Conservation (phyloP, 2,113 vertebrate species). For the Calyptomena viridis region DNA sequence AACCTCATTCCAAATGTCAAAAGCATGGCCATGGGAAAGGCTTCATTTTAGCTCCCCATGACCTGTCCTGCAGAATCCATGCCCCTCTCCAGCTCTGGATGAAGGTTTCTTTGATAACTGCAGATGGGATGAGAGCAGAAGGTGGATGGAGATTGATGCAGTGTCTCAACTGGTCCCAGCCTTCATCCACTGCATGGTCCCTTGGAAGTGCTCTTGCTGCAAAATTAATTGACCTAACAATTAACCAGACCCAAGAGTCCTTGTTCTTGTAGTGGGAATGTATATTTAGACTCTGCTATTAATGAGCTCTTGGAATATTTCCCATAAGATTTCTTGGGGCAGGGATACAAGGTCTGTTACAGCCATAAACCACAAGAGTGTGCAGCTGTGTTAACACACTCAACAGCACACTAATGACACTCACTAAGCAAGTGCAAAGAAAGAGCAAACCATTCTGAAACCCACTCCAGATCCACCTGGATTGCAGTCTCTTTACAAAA, state of each 20-base stretch:
- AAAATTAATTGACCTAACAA: slow-evolving; percentile 3
- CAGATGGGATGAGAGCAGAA: not conserved
- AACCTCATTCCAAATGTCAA: not conserved
- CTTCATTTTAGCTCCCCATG: fast-evolving
- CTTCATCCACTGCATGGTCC: not conserved
- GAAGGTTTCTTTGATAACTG: not conserved
- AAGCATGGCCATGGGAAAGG: fast-evolving
- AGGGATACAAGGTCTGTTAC: not conserved
- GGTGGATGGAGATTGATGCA: not conserved
- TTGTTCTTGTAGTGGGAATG: not conserved
- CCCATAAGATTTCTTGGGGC: not conserved
- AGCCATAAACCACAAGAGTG: not conserved
- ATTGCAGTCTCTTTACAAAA: not conserved
- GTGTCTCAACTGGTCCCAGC: not conserved
- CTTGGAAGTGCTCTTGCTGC: not conserved
- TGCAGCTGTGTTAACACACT: not conserved
- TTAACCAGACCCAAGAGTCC: not conserved
- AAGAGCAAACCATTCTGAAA: not conserved
- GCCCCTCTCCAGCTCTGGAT: not conserved
- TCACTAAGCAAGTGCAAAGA: not conserved
- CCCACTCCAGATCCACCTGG: not conserved
- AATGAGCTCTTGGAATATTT: slow-evolving; percentile 23
- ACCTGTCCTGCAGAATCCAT: not conserved
- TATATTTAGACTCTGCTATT: slow-evolving; percentile 13
- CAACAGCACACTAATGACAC: not conserved